These are phyloP conservation scores for Bemisia tabaci DNA, from an alignment of 1,140 invertebrate genomes.

Conservation along the genomic window DNA sequence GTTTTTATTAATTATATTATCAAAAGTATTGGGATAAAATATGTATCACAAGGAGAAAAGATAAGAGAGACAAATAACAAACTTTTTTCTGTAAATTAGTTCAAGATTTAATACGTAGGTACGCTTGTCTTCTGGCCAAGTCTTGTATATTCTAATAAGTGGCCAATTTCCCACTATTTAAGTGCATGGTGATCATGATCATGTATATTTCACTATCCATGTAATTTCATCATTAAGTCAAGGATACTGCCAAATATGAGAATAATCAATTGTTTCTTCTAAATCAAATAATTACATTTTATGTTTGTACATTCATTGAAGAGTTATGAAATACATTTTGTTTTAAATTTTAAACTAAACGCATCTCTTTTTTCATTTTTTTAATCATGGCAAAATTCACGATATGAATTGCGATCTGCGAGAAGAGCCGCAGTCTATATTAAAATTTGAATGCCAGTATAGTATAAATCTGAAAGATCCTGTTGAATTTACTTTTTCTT, in stretches of 20 bases:
- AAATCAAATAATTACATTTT: not conserved
- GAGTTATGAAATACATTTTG: no score
- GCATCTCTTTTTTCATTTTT: not conserved
- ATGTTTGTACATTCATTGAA: not conserved
- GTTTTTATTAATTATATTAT: no score
- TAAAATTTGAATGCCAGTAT: not conserved
- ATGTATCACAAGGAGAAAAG: no score
- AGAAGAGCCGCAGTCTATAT: not conserved
- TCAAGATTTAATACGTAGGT: no score
- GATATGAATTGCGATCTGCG: not conserved
- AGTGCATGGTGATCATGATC: not conserved
- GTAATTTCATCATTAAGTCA: not conserved
- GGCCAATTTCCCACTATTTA: no score
- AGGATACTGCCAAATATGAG: not conserved
- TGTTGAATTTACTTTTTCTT: conserved; percentile 4
- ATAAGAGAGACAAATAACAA: no score
- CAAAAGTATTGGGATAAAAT: no score
- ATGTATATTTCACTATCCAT: not conserved
- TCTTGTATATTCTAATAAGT: no score
- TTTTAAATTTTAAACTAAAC: not conserved
- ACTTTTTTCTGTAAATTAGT: no score
- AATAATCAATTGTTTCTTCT: not conserved
- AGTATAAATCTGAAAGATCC: not conserved
- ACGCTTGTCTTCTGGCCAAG: no score
- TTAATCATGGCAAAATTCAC: not conserved